Conservation (phyloP, 2,888 invertebrate genomes). For the Lepidocyrtoides sp. region DNA sequence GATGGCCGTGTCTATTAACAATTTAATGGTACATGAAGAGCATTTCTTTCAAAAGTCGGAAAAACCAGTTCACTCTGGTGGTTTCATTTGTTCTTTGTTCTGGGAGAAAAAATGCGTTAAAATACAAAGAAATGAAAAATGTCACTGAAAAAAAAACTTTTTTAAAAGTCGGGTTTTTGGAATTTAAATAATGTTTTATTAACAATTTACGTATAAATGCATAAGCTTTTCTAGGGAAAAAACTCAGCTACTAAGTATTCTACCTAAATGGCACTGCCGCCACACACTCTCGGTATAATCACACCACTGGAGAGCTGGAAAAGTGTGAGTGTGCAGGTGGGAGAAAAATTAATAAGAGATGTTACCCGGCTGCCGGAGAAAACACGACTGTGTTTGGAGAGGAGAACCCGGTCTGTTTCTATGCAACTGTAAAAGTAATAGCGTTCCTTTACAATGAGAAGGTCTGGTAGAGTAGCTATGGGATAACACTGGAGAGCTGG, state of each 20-base stretch:
- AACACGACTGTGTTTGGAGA: conserved; percentile 75
- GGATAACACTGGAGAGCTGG: background rate
- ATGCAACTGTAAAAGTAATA: conserved; percentile 54
- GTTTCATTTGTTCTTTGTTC: no score
- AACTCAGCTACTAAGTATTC: no score
- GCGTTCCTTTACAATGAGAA: background rate
- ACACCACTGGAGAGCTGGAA: background rate
- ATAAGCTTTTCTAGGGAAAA: no score
- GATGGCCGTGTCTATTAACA: no score
- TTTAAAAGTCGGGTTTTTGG: no score
- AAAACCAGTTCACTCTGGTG: no score
- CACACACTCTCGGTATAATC: background rate
- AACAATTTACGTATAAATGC: no score
- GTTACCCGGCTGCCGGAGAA: conserved; percentile 70
- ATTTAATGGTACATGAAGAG: background rate
- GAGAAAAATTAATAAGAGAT: conserved; percentile 45
- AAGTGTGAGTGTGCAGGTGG: conserved; percentile 24
- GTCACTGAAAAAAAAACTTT: no score
- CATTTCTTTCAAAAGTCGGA: background rate
- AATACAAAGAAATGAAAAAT: no score
- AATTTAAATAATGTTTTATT: no score
- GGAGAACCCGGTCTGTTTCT: conserved; percentile 68
- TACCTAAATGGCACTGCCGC: background rate
- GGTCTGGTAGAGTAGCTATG: background rate
- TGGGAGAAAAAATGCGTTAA: no score